Evolutionary conservation across 2,797 vertebrate species (phyloP).

Genomic region (Cyprinella venusta): DNA sequence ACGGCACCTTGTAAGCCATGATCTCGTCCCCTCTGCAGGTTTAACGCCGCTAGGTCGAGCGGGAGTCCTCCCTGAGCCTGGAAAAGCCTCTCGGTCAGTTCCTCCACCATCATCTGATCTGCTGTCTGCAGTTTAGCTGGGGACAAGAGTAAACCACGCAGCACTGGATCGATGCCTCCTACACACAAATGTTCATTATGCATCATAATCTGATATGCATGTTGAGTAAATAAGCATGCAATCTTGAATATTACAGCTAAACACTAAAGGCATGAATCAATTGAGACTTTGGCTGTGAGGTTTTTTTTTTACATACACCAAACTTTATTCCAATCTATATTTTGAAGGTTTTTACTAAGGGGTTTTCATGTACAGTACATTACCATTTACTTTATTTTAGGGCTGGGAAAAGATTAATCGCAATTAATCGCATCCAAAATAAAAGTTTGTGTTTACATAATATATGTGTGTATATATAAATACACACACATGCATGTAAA

Average conservation of each 20-base stretch:
- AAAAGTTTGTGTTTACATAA: too few relatives aligned
- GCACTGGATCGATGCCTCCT: slow-evolving; percentile 83
- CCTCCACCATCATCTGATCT: slow-evolving; percentile 86
- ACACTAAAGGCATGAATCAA: neutral
- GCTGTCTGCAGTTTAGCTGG: slow-evolving; percentile 81
- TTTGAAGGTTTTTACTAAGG: too few relatives aligned
- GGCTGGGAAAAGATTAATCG: too few relatives aligned
- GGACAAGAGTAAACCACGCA: slow-evolving; percentile 79
- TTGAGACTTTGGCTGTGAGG: neutral
- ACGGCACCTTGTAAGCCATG: slow-evolving; percentile 79
- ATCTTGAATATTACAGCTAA: neutral
- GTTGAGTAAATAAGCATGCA: neutral
- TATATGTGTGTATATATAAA: too few relatives aligned
- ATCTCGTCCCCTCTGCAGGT: slow-evolving; percentile 83
- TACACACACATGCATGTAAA: too few relatives aligned
- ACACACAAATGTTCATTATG: neutral
- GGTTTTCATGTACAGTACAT: too few relatives aligned
- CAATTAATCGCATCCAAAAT: too few relatives aligned
- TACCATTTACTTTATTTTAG: too few relatives aligned
- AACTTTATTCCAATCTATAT: too few relatives aligned
- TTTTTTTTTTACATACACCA: too few relatives aligned
- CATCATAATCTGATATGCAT: neutral
- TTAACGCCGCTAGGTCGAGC: slow-evolving; percentile 81
- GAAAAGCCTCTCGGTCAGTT: slow-evolving; percentile 82
- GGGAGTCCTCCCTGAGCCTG: slow-evolving; percentile 82